phyloP scores from a whole-genome alignment of 2,113 vertebrate species.

The Anser cygnoides region DNA sequence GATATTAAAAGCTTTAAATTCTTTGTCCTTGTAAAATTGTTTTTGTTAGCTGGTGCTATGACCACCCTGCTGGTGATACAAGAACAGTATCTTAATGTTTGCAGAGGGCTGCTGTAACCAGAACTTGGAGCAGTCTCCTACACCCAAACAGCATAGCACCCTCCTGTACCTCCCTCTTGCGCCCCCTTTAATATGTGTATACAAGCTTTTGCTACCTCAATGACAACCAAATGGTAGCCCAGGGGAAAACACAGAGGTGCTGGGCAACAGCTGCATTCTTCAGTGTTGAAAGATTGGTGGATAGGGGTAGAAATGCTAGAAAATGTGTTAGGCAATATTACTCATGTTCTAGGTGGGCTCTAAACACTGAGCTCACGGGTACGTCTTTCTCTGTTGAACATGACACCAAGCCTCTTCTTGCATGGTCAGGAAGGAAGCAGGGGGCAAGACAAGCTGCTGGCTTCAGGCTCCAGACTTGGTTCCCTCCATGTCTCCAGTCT shows the following conservation, averaged over 20 bases:
- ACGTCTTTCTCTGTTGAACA: neutral
- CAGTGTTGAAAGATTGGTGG: neutral
- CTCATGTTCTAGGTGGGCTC: neutral
- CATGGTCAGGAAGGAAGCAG: neutral
- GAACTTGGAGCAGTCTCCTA: neutral
- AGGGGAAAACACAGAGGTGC: neutral
- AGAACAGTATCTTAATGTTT: neutral
- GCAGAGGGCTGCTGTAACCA: neutral
- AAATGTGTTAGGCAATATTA: neutral
- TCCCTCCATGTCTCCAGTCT: neutral
- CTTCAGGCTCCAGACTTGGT: neutral
- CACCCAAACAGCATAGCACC: neutral
- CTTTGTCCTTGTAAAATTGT: neutral
- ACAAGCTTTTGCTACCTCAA: neutral
- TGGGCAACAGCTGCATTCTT: neutral
- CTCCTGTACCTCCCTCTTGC: neutral
- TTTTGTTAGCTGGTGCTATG: neutral
- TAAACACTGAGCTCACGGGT: neutral
- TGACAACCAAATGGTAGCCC: neutral
- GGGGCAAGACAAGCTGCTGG: neutral
- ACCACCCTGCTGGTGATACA: neutral
- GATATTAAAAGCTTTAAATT: neutral
- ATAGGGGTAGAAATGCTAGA: fast-evolving
- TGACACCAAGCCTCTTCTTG: neutral
- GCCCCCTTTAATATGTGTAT: neutral